These are phyloP conservation scores for Todiramphus chloris DNA, from an alignment of 2,113 vertebrate species.

Conservation along the genomic window DNA sequence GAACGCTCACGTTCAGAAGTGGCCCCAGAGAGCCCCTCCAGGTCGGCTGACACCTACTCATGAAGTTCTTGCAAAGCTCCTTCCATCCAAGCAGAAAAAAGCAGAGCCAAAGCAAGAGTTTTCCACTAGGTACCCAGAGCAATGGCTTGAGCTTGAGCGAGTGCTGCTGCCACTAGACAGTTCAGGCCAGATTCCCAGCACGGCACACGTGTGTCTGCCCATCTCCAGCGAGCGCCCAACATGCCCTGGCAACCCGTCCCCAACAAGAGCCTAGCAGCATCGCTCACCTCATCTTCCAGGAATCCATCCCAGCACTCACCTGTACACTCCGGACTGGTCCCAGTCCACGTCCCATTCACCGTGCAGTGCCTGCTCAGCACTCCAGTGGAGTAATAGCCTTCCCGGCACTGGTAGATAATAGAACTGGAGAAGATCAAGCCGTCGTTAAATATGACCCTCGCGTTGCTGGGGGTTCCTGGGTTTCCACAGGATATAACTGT, in stretches of 20 bases:
- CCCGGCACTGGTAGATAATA: conserved; percentile 90
- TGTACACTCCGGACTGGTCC: conserved; percentile 89
- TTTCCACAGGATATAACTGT: conserved; percentile 95
- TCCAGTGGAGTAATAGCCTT: conserved; percentile 92
- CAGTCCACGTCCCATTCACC: conserved; percentile 95
- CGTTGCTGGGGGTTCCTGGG: conserved; percentile 91
- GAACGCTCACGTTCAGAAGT: neutral
- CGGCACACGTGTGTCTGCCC: rapidly evolving
- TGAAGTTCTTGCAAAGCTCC: neutral
- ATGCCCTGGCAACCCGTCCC: neutral
- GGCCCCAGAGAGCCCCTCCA: neutral
- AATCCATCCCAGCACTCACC: conserved; percentile 68
- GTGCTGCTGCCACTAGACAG: neutral
- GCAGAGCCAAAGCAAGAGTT: neutral
- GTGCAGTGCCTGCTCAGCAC: conserved; percentile 94
- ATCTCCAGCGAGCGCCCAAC: neutral
- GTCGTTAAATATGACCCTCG: conserved; percentile 86
- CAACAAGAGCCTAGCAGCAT: neutral
- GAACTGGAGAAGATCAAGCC: conserved; percentile 92
- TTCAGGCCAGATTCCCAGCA: neutral
- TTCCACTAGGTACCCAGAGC: neutral
- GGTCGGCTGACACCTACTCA: neutral
- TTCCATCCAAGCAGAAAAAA: neutral
- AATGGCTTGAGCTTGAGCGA: neutral
- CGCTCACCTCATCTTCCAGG: neutral